phyloP scores from a whole-genome alignment of 2,888 invertebrate species.

The Drosophila barbarae region DNA sequence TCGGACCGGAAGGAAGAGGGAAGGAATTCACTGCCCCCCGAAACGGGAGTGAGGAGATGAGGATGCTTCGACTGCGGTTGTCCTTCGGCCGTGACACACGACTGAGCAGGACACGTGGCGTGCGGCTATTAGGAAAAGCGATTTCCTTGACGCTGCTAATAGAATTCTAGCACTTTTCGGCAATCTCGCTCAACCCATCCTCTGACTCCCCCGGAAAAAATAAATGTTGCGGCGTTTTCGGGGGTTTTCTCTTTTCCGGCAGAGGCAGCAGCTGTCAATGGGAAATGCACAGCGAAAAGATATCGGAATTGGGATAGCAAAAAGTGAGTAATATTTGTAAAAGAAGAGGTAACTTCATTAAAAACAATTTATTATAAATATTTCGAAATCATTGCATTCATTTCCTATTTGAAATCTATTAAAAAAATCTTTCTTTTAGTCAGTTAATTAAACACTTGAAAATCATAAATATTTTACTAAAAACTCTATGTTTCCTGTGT shows the following conservation, averaged over 20 bases:
- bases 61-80: constrained; percentile 50
- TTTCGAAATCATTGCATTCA: too few species aligned
- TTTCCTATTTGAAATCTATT: too few species aligned
- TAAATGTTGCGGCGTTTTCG: constrained; percentile 50
- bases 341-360: too few species aligned
- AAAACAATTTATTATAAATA: too few species aligned
- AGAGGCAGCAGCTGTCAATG: constrained; percentile 53
- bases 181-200: constrained; percentile 4
- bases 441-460: too few species aligned
- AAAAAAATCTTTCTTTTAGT: too few species aligned
- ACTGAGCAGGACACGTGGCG: constrained; percentile 66
- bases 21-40: neutral
- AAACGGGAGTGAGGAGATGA: constrained; percentile 30
- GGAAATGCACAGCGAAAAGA: constrained; percentile 11
- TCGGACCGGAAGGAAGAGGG: constrained; percentile 33
- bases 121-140: constrained; percentile 62
- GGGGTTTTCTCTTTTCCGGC: constrained; percentile 27
- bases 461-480: too few species aligned
- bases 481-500: constrained; percentile 5
- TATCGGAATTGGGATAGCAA: neutral
- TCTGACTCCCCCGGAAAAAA: neutral
- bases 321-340: neutral
- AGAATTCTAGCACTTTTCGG: constrained; percentile 51
- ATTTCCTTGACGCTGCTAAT: constrained; percentile 71
- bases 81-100: constrained; percentile 66